Evolutionary conservation across 1,140 invertebrate species (phyloP).

Genomic region (Drosophila sturtevanti): DNA sequence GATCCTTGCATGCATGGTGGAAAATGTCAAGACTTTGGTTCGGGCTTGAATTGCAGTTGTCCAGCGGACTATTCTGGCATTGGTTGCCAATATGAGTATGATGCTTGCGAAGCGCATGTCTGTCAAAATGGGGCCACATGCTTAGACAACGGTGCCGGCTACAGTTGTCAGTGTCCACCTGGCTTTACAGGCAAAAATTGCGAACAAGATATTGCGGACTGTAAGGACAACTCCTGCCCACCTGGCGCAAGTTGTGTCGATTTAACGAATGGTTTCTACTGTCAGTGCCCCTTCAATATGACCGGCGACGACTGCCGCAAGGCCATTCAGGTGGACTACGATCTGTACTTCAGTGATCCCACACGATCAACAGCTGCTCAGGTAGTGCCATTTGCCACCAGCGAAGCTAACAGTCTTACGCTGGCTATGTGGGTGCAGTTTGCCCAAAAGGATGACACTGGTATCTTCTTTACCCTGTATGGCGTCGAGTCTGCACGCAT

Average conservation of each 20-base stretch:
- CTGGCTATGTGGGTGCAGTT: slow-evolving; percentile 98
- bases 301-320: slow-evolving; percentile 98
- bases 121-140: slow-evolving; percentile 97
- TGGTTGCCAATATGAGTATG: slow-evolving; percentile 96
- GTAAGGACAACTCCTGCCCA: slow-evolving; percentile 96
- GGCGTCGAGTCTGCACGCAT: slow-evolving; percentile 92
- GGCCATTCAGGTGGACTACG: slow-evolving; percentile 98
- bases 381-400: slow-evolving; percentile 94
- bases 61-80: slow-evolving; percentile 92
- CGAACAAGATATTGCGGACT: slow-evolving; percentile 96
- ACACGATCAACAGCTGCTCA: slow-evolving; percentile 93
- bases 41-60: slow-evolving; percentile 96
- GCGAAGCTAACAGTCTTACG: slow-evolving; percentile 90
- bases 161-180: slow-evolving; percentile 92
- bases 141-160: slow-evolving; percentile 91
- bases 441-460: slow-evolving; percentile 92
- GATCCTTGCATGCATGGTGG: slow-evolving; percentile 98
- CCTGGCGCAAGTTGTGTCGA: slow-evolving; percentile 97
- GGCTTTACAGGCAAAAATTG: slow-evolving; percentile 94
- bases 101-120: slow-evolving; percentile 92
- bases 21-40: slow-evolving; percentile 96
- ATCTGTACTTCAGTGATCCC: slow-evolving; percentile 96
- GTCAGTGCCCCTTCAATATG: slow-evolving; percentile 97
- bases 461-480: slow-evolving; percentile 97
- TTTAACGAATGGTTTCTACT: slow-evolving; percentile 95